Conservation (phyloP, 2,113 vertebrate genomes). For the Channa maculata region DNA sequence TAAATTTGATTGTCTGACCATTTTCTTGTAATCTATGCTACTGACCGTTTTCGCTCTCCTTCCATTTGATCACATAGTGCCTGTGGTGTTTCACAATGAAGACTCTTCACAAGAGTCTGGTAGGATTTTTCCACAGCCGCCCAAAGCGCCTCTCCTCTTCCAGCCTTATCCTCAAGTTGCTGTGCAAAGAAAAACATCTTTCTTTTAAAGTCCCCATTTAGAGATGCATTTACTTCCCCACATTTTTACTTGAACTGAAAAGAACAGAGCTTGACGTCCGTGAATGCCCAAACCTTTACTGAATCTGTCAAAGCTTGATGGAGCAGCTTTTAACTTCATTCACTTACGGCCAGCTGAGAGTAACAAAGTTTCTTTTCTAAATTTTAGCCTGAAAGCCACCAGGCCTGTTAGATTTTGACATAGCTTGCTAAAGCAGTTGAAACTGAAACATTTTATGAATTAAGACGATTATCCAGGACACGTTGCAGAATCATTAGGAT, state of each 20-base stretch:
- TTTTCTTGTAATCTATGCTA: background rate
- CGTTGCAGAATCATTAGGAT: too few relatives aligned
- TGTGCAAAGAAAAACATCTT: conserved; percentile 62
- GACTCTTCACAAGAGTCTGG: conserved; percentile 76
- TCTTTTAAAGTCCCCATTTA: conserved; percentile 9
- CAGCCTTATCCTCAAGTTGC: conserved; percentile 84
- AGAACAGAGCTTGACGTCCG: background rate
- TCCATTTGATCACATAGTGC: conserved; percentile 80
- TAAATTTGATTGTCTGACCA: background rate
- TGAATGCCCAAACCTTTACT: conserved; percentile 8
- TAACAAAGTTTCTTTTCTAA: background rate
- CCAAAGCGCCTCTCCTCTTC: conserved; percentile 81
- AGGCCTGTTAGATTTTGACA: background rate
- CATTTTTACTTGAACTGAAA: background rate
- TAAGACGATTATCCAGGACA: background rate
- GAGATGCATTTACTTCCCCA: background rate
- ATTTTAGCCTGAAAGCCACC: background rate
- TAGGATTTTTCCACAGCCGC: conserved; percentile 73
- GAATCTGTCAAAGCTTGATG: conserved; percentile 27
- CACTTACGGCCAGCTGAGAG: background rate
- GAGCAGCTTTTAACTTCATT: conserved; percentile 24
- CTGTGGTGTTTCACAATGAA: conserved; percentile 75
- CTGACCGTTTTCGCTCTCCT: conserved; percentile 79
- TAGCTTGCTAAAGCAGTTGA: background rate
- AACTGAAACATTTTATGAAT: background rate